phyloP scores from a whole-genome alignment of 2,113 vertebrate genomes.

The Mionectes macconnelli region DNA sequence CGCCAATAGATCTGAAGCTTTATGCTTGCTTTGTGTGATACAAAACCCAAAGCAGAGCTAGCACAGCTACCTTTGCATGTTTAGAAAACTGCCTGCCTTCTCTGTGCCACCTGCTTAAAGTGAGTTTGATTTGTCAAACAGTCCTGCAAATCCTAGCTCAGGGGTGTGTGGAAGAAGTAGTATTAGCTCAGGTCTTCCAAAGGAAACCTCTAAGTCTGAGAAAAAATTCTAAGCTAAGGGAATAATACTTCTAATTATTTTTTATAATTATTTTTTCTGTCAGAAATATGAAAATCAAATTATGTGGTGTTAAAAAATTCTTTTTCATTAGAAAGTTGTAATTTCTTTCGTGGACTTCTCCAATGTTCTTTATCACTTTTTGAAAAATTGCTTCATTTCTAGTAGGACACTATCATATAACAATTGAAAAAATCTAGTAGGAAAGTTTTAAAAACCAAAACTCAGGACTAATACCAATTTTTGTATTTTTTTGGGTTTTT shows the following conservation, averaged over 20 bases:
- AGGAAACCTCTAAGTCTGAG: not conserved
- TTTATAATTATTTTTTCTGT: slow-evolving; percentile 24
- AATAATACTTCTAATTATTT: slow-evolving; percentile 6
- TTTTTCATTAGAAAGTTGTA: slow-evolving; percentile 30
- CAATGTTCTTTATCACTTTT: not conserved
- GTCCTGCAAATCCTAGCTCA: not conserved
- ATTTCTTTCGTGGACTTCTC: slow-evolving; percentile 4
- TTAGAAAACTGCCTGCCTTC: not conserved
- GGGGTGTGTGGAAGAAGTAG: not conserved
- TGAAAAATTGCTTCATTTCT: slow-evolving; percentile 4
- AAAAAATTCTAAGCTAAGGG: not conserved
- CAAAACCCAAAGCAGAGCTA: not conserved
- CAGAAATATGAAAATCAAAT: slow-evolving; percentile 31
- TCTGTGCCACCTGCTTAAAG: not conserved
- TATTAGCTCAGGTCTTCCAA: not conserved
- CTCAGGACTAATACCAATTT: not conserved
- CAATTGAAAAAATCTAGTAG: not conserved
- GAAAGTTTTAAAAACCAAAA: not conserved
- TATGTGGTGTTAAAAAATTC: slow-evolving; percentile 8
- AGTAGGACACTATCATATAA: not conserved
- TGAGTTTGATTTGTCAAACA: not conserved
- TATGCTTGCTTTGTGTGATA: not conserved
- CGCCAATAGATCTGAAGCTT: not conserved
- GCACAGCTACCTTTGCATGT: not conserved
- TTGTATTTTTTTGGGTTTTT: not conserved